Conservation (phyloP, 1,140 invertebrate species). For the Lasaia peninsularis region DNA sequence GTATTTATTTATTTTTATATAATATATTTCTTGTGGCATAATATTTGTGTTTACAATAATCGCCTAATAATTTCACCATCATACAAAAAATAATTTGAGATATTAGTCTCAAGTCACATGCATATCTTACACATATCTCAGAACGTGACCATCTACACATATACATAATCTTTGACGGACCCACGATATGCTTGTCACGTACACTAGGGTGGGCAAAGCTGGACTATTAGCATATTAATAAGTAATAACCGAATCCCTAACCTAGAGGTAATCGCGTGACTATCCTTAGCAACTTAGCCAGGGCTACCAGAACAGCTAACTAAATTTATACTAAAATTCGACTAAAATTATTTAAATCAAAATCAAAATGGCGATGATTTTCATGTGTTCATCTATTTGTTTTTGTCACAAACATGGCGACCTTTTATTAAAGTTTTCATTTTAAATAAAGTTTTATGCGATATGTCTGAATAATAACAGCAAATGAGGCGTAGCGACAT, state of each 20-base stretch:
- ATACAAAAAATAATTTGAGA: neutral
- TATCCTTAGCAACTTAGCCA: conserved; percentile 15
- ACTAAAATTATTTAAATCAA: too few species aligned
- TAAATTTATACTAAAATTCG: too few species aligned
- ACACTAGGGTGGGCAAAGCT: conserved; percentile 48
- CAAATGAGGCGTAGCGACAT: too few species aligned
- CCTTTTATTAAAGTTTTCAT: too few species aligned
- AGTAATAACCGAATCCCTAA: conserved; percentile 44
- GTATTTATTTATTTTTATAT: too few species aligned
- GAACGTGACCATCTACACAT: neutral
- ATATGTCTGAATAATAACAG: too few species aligned
- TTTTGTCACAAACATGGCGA: too few species aligned
- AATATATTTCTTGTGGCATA: too few species aligned
- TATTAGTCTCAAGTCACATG: neutral
- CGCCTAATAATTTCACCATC: neutral
- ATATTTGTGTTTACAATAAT: neutral
- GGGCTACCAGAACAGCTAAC: neutral
- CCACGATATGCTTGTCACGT: conserved; percentile 44
- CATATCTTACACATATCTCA: neutral
- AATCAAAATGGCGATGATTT: too few species aligned
- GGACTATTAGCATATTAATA: conserved; percentile 63
- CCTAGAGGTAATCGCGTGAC: conserved; percentile 49
- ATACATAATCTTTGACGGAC: conserved; percentile 31
- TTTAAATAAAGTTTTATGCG: too few species aligned
- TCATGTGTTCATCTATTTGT: too few species aligned